phyloP scores from a whole-genome alignment of 2,888 invertebrate species.

The Polylopha cassiicola region DNA sequence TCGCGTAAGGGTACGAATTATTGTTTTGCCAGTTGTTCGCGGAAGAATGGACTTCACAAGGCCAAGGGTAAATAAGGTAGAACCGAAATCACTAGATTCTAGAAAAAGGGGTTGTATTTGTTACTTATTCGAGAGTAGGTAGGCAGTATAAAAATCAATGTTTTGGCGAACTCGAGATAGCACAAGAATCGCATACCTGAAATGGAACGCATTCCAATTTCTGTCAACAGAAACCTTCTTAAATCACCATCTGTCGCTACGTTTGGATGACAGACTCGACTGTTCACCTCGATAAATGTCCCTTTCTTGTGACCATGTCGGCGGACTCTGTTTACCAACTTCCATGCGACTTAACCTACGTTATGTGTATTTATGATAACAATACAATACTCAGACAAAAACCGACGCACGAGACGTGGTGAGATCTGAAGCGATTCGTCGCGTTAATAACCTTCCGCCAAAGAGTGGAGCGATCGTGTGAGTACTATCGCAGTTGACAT shows the following conservation, averaged over 20 bases:
- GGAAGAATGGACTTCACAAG: conserved; percentile 45
- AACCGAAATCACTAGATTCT: too few relatives aligned
- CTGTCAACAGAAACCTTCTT: too few relatives aligned
- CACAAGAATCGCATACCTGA: too few relatives aligned
- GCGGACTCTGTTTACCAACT: conserved; percentile 3
- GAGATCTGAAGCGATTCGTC: conserved; percentile 32
- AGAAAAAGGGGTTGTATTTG: too few relatives aligned
- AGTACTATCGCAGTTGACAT: conserved; percentile 55
- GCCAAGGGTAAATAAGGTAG: conserved; percentile 11
- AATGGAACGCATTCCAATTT: too few relatives aligned
- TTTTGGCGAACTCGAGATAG: too few relatives aligned
- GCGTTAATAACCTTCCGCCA: conserved; percentile 51
- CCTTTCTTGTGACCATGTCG: neutral
- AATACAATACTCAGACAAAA: conserved; percentile 23
- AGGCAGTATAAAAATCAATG: too few relatives aligned
- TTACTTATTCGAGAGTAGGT: too few relatives aligned
- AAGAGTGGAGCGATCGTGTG: conserved; percentile 42
- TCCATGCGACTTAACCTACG: conserved; percentile 7
- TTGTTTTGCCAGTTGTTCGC: conserved; percentile 73
- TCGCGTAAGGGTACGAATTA: conserved; percentile 72
- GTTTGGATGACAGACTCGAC: neutral
- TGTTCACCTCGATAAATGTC: neutral
- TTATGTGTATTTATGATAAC: conserved; percentile 22
- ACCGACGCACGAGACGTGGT: conserved; percentile 18
- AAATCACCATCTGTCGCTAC: neutral